Evolutionary conservation across 2,113 vertebrate genomes (phyloP).

Genomic region (Abramis brama): DNA sequence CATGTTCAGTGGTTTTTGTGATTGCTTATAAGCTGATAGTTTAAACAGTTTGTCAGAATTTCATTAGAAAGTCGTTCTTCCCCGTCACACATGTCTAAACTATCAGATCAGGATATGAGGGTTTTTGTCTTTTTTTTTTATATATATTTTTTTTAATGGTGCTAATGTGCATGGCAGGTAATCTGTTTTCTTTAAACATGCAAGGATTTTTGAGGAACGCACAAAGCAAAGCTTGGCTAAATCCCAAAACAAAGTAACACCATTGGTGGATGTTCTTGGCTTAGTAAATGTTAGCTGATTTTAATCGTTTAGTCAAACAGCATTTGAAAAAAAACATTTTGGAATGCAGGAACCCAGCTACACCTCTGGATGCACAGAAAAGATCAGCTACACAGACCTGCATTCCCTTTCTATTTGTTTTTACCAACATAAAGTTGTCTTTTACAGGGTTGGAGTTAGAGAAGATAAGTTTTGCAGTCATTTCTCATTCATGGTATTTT

Average conservation of each 20-base stretch:
- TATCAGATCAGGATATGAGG: slow-evolving; percentile 59
- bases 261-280: slow-evolving; percentile 54
- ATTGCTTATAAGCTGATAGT: slow-evolving; percentile 69
- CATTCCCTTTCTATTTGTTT: background rate
- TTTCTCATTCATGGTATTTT: slow-evolving; percentile 54
- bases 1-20: slow-evolving; percentile 73
- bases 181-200: slow-evolving; percentile 68
- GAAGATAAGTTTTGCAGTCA: slow-evolving; percentile 15
- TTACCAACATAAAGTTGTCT: background rate
- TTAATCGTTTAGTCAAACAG: background rate
- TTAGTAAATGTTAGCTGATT: slow-evolving; percentile 56
- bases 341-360: background rate
- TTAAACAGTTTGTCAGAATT: slow-evolving; percentile 64
- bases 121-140: slow-evolving; percentile 47
- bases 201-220: slow-evolving; percentile 68
- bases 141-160: background rate
- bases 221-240: slow-evolving; percentile 63
- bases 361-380: background rate
- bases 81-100: slow-evolving; percentile 32
- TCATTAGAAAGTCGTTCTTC: slow-evolving; percentile 26
- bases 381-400: background rate
- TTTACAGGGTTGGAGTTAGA: background rate
- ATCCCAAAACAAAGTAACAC: slow-evolving; percentile 59
- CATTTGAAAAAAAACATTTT: background rate
- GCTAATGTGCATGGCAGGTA: slow-evolving; percentile 15